Percentiles rank a stretch among this genome's conserved stretches.
Conservation (phyloP, 2,113 vertebrate genomes). For the Ibidorhyncha struthersii region DNA sequence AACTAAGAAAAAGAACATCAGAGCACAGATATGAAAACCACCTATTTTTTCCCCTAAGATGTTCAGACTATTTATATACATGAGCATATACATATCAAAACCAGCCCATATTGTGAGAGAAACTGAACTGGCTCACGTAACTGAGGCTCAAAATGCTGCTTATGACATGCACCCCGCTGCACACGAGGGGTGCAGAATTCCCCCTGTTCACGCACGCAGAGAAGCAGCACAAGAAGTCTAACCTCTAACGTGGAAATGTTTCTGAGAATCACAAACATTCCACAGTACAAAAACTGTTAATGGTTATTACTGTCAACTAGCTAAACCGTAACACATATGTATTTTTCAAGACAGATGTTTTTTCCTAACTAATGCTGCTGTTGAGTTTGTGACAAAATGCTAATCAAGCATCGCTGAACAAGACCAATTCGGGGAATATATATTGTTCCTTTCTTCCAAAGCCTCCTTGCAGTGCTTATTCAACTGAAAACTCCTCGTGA, state of each 20-base stretch:
- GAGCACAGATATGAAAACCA: background rate
- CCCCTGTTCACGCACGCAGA: background rate
- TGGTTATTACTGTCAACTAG: background rate
- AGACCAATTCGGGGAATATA: background rate
- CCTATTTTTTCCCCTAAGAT: background rate
- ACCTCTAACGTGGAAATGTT: background rate
- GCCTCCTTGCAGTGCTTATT: background rate
- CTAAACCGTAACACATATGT: rapidly evolving
- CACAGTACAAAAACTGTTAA: background rate
- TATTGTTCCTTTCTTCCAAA: background rate
- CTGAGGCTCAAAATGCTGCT: background rate
- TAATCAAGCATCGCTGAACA: background rate
- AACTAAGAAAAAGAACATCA: background rate
- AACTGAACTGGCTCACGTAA: background rate
- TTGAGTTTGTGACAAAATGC: background rate
- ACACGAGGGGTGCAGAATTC: background rate
- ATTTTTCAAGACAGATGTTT: background rate
- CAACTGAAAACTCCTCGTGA: background rate
- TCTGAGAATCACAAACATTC: background rate
- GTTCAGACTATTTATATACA: background rate
- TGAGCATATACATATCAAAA: background rate
- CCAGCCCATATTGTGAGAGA: background rate
- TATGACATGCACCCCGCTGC: rapidly evolving
- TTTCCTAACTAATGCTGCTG: background rate
- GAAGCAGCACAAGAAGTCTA: background rate